A percentile compares a stretch with the other conserved stretches of the same genome.
Conservation (phyloP, 2,888 invertebrate species). For the Melitaea athalia region DNA sequence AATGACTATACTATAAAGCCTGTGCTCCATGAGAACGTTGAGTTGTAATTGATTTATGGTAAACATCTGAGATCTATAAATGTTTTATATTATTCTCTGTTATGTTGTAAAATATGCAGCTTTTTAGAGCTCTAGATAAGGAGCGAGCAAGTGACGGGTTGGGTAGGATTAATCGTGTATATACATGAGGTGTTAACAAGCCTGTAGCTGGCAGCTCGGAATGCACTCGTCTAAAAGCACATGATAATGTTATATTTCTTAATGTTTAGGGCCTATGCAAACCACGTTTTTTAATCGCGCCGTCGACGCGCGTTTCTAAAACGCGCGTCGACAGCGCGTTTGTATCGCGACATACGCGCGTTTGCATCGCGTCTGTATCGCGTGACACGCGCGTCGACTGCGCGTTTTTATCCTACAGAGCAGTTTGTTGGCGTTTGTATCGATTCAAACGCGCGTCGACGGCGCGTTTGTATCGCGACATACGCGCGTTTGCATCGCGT, state of each 20-base stretch:
- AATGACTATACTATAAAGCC: conserved; percentile 19
- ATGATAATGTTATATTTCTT: conserved; percentile 28
- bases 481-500: no score
- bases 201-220: conserved; percentile 19
- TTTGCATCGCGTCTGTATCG: no score
- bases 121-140: conserved; percentile 21
- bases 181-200: conserved; percentile 29
- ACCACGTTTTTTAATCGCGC: no score
- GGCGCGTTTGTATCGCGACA: no score
- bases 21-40: conserved; percentile 19
- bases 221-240: conserved; percentile 24
- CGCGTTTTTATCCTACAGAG: no score
- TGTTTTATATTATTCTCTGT: neutral
- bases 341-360: no score
- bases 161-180: conserved; percentile 22
- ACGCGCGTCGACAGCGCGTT: no score
- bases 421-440: no score
- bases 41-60: neutral
- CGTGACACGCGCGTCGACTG: no score
- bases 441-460: no score
- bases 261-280: no score
- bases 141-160: conserved; percentile 20
- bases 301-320: no score
- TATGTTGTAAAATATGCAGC: conserved; percentile 18
- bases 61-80: neutral